Evolutionary conservation across 1,140 invertebrate genomes (phyloP).

Genomic region (Calliopsis andreniformis): DNA sequence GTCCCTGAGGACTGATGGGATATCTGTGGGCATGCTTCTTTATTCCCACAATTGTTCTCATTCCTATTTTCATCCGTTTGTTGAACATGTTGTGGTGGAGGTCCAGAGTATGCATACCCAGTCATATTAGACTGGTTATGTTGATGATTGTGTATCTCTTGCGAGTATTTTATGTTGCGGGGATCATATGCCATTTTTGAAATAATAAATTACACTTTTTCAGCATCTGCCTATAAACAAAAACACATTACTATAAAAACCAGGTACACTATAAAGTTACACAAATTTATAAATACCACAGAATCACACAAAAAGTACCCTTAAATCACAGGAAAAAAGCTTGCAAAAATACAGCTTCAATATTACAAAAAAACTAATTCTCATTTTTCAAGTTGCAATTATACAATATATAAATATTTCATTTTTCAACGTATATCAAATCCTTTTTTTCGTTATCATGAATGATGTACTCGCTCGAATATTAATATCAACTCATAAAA

Average conservation of each 20-base stretch:
- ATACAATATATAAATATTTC: not conserved
- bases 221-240: slow-evolving; percentile 12
- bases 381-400: not conserved
- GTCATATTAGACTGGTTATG: slow-evolving; percentile 63
- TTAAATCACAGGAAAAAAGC: not conserved
- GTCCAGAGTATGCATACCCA: slow-evolving; percentile 68
- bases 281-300: not conserved
- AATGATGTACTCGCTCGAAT: not conserved
- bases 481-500: not conserved
- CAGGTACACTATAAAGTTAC: too few species aligned
- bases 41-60: slow-evolving; percentile 75
- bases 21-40: slow-evolving; percentile 70
- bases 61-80: slow-evolving; percentile 79
- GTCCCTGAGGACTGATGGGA: slow-evolving; percentile 74
- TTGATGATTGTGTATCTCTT: slow-evolving; percentile 63
- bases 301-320: not conserved
- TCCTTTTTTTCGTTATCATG: too few species aligned
- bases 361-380: not conserved
- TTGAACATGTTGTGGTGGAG: slow-evolving; percentile 56
- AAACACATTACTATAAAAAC: not conserved
- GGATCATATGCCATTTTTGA: slow-evolving; percentile 74
- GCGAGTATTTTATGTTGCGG: slow-evolving; percentile 72
- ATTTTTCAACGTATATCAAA: not conserved
- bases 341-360: not conserved
- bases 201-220: not conserved